phyloP scores from a whole-genome alignment of 2,113 vertebrate genomes.

The Perca schrenkii region DNA sequence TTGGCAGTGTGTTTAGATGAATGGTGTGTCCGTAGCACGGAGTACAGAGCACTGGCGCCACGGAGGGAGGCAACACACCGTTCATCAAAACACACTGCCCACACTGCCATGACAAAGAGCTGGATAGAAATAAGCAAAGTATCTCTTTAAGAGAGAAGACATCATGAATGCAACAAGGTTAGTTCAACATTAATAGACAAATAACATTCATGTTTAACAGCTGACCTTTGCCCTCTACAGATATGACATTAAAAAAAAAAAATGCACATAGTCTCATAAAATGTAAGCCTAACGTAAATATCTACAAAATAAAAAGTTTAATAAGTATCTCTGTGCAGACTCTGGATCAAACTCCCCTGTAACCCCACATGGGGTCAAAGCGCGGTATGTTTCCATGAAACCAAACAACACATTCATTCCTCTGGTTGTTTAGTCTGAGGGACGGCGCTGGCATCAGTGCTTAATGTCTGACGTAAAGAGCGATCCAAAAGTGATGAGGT shows the following conservation, averaged over 20 bases:
- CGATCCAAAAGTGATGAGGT: slow-evolving; percentile 8
- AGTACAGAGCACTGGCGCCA: no score
- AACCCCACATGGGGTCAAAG: slow-evolving; percentile 9
- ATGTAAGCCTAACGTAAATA: not conserved
- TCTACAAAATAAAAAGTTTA: not conserved
- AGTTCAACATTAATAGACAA: not conserved
- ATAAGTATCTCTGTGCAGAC: not conserved
- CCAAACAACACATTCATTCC: slow-evolving; percentile 46
- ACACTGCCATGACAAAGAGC: no score
- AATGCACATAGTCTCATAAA: not conserved
- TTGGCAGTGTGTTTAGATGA: no score
- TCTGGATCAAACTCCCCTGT: not conserved
- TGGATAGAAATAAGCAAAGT: no score
- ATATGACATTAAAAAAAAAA: not conserved
- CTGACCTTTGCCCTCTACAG: not conserved
- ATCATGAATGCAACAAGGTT: not conserved
- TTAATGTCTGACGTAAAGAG: not conserved
- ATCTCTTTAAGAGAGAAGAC: not conserved
- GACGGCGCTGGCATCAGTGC: slow-evolving; percentile 5
- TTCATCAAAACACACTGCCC: no score
- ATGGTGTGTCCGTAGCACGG: no score
- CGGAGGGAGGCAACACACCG: no score
- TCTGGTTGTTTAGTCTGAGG: slow-evolving; percentile 65
- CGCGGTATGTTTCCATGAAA: slow-evolving; percentile 7
- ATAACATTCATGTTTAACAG: not conserved